Evolutionary conservation across 2,888 invertebrate genomes (phyloP), one percentile per base, ranked within the genome.

Genomic region (Plagodis pulveraria): DNA sequence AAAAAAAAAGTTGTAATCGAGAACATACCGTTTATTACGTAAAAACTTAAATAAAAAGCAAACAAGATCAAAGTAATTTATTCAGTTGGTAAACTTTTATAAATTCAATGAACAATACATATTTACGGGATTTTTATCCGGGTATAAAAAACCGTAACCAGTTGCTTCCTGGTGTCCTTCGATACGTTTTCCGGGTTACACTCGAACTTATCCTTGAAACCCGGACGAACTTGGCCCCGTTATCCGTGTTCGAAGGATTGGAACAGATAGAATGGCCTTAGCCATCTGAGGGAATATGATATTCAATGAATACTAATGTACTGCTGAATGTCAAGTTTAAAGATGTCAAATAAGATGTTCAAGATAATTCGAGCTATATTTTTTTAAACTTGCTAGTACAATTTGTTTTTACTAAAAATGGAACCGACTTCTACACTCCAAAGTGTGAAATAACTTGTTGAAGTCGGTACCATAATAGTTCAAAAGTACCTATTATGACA

Each of bases 191-290:
- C 73, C 69, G 65, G 72, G 57, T 7, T 41, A 63, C 50, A n/a
- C 42, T 51, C 66, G 69, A 69, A 67, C 55, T 64, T 66, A 45
- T 56, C 72, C 67, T 65, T 67, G 54, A 66, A 47, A 65, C 62
- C 68, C 67, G 66, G 63, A 40, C 55, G 53, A 69, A 71, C 67
- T 74, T 69, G 67, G 67, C 71, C 66, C 63, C 67, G 70, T 66
- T 77, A 65, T 65, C 58, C 55, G 56, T 35, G 53, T 60, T 66
- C 72, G 66, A 51, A 48, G 41, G 43, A 44, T 11, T 42, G 52
- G 41, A 50, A 35, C 50, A n/a, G 54, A 38, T 48, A 45, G 40
- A 44, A 47, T 34, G 47, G 43, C 50, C 33, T 42, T 50, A 42
- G 36, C 43, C 9, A 43, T 36, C 10, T 10, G 22, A n/a, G 35